Evolutionary conservation across 2,113 vertebrate genomes (phyloP).

Genomic region (Oenanthe oenanthe): DNA sequence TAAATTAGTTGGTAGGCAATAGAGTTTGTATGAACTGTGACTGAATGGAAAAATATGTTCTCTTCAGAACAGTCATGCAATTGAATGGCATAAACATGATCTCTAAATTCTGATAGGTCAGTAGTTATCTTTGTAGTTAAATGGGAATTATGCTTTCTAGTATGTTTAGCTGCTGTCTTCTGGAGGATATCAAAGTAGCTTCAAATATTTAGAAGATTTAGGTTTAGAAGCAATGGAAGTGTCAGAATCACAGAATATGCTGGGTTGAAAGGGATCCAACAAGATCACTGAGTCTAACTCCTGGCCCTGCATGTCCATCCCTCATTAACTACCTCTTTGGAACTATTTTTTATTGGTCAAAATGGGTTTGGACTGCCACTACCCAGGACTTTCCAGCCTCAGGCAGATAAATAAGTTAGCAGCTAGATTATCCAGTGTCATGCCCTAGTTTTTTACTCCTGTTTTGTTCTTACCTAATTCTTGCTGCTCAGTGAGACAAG

Average conservation of each 20-base stretch:
- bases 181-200: neutral
- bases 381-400: neutral
- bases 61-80: neutral
- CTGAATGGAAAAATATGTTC: neutral
- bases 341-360: neutral
- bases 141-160: neutral
- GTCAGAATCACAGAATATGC: neutral
- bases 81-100: neutral
- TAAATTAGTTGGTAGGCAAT: conserved; percentile 42
- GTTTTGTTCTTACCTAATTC: neutral
- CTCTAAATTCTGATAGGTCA: neutral
- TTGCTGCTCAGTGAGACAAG: neutral
- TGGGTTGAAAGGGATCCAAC: neutral
- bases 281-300: neutral
- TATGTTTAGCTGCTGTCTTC: neutral
- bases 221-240: neutral
- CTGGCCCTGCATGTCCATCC: neutral
- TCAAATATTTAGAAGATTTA: neutral
- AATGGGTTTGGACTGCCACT: neutral
- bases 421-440: neutral
- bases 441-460: neutral
- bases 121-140: neutral
- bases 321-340: neutral
- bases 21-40: neutral
- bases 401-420: neutral